Conservation (phyloP, 92 coral and sea anemone species). For the Phenganax marumi region DNA sequence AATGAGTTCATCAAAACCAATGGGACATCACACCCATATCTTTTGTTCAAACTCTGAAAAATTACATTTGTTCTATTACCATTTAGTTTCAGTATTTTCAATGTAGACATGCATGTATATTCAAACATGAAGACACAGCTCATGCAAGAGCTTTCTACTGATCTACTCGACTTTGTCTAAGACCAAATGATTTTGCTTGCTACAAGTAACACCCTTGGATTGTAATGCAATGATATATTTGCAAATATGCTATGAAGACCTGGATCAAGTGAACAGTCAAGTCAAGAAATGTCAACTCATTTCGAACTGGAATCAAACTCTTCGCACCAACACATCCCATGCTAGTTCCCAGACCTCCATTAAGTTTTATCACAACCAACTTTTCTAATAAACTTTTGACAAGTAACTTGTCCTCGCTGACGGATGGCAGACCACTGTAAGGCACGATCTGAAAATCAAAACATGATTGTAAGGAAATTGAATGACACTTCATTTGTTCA, state of each 20-base stretch:
- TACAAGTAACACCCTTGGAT: too few species aligned
- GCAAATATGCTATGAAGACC: slow-evolving; percentile 46
- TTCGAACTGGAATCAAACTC: slow-evolving; percentile 82
- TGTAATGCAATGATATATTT: too few species aligned
- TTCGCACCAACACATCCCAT: slow-evolving; percentile 97
- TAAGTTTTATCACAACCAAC: slow-evolving; percentile 87
- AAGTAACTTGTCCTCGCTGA: slow-evolving; percentile 34
- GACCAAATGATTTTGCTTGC: too few species aligned
- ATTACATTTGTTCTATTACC: not conserved
- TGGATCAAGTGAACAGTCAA: slow-evolving; percentile 89
- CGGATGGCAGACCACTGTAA: slow-evolving; percentile 56
- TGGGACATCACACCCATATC: slow-evolving; percentile 76
- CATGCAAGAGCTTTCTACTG: not conserved
- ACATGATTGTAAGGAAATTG: not conserved
- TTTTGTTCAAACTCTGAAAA: slow-evolving; percentile 75
- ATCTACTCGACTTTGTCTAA: too few species aligned
- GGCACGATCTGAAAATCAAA: slow-evolving; percentile 57
- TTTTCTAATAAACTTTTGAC: slow-evolving; percentile 69
- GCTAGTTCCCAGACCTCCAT: slow-evolving; percentile 98
- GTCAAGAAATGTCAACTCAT: slow-evolving; percentile 88
- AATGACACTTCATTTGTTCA: not conserved
- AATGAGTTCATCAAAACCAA: slow-evolving; percentile 96
- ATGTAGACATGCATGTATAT: not conserved
- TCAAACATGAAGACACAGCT: not conserved
- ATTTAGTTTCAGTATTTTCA: not conserved